Evolutionary conservation across 2,113 vertebrate genomes (phyloP), one percentile per base, ranked within the genome.

Genomic region (Lophius piscatorius): DNA sequence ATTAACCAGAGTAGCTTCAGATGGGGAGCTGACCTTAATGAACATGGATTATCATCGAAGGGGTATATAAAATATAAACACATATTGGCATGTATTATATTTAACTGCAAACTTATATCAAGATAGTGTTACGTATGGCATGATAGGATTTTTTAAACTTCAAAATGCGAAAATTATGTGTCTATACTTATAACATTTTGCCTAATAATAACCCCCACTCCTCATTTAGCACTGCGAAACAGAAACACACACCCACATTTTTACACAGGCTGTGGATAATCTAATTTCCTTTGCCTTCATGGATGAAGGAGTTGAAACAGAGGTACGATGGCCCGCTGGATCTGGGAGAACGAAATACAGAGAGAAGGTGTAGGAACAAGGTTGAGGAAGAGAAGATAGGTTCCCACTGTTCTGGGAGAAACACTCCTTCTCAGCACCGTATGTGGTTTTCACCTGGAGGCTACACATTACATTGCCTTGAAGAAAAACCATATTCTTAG

Each of bases 381-480:
- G 63, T 58, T 34, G 51, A 61, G 67, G 50, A 29, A 72, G 17
- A 36, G 35, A 40, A 49, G 64, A 58, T 67, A 9, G 63, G 59
- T 80, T 83, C 61, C 58, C 66, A 58, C 62, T 58, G 74, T 83
- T 86, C 70, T 11, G 12, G 46, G 80, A 65, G 70, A 78, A 57
- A 68, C 66, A 81, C 72, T 83, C 83, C 76, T 56, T 80, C 59
- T 59, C 20, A 77, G 61, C 52, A 76, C 72, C 77, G 70, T 78
- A 48, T 64, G 65, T 70, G 61, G 23, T 82, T 77, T 70, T 78
- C 87, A 73, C 81, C 80, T 42, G 83, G 63, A 79, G 83, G 70
- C 56, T 64, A 31, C 67, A 78, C 67, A 82, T 73, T 75, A 78
- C 52, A 59, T 76, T 56, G 70, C 74, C 57, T 68, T 70, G 42